These are phyloP conservation scores for Allophyes oxyacanthae DNA, from an alignment of 2,888 invertebrate species.

Conservation along the genomic window DNA sequence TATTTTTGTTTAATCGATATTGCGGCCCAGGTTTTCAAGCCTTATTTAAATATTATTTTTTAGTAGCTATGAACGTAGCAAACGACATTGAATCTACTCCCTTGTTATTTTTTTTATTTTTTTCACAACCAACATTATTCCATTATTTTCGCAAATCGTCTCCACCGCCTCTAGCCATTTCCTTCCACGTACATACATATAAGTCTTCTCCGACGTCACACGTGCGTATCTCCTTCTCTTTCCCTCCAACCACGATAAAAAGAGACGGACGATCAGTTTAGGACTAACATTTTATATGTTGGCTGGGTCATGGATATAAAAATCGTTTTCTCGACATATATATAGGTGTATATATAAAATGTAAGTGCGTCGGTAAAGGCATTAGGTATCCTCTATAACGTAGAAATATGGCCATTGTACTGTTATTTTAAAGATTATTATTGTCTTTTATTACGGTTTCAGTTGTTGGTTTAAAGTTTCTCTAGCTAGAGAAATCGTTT, in stretches of 20 bases:
- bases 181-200: conserved; percentile 77
- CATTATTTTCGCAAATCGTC: conserved; percentile 50
- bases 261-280: conserved; percentile 76
- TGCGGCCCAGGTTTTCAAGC: too few species aligned
- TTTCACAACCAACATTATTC: background rate
- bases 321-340: conserved; percentile 84
- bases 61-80: too few species aligned
- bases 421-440: conserved; percentile 67
- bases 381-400: conserved; percentile 83
- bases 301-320: conserved; percentile 89
- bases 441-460: conserved; percentile 39
- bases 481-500: background rate
- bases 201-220: conserved; percentile 80
- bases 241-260: conserved; percentile 69
- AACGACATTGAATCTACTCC: too few species aligned
- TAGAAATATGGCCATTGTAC: conserved; percentile 78
- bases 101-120: too few species aligned
- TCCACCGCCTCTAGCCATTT: conserved; percentile 69
- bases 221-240: conserved; percentile 73
- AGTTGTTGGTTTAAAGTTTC: conserved; percentile 19
- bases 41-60: too few species aligned
- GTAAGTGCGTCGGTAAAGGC: conserved; percentile 72
- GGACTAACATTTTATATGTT: conserved; percentile 89
- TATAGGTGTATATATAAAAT: conserved; percentile 63
- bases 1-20: too few species aligned